Conservation (phyloP, 2,797 vertebrate species). For the Molossus alvarezi region DNA sequence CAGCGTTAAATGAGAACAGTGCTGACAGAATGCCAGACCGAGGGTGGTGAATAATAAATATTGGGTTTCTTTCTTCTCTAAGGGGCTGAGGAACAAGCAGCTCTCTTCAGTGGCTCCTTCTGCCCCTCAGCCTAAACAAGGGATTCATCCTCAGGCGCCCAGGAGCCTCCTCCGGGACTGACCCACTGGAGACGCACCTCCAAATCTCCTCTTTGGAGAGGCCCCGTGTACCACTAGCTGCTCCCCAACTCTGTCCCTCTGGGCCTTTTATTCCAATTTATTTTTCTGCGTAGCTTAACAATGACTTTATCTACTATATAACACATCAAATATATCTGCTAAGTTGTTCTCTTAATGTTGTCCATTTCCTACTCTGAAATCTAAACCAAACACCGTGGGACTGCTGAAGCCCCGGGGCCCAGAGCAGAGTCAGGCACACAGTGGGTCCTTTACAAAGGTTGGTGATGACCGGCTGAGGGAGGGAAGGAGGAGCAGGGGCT, state of each 20-base stretch:
- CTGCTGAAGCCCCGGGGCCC: background rate
- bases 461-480: background rate
- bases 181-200: background rate
- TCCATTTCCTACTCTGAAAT: background rate
- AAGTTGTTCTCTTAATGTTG: background rate
- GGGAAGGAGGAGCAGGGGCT: background rate
- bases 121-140: background rate
- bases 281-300: background rate
- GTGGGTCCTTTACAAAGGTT: background rate
- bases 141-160: background rate
- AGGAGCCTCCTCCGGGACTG: background rate
- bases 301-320: background rate
- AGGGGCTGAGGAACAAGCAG: background rate
- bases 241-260: background rate
- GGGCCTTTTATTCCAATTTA: background rate
- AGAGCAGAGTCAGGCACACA: background rate
- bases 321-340: too few relatives aligned
- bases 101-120: background rate
- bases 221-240: background rate
- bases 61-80: constrained; percentile 37
- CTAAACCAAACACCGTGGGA: background rate
- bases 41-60: background rate
- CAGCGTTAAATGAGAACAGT: constrained; percentile 3
- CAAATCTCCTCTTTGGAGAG: background rate
- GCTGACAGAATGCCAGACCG: background rate